Conservation (phyloP, 2,888 invertebrate species). For the Panopea generosa region DNA sequence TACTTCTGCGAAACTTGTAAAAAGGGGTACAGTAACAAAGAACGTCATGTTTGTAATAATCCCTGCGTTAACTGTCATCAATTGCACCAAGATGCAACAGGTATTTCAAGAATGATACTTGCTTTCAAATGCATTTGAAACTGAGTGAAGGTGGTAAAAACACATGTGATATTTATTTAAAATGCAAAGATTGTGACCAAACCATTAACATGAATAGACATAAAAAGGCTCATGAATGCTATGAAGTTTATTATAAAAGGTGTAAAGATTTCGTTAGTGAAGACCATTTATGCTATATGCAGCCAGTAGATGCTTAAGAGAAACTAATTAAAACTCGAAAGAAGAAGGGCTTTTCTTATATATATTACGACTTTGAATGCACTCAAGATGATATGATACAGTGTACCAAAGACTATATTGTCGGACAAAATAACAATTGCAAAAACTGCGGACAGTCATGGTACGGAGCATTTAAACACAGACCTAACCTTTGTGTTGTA, state of each 20-base stretch:
- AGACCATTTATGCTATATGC: conserved; percentile 49
- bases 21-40: conserved; percentile 32
- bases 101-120: conserved; percentile 18
- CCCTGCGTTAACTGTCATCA: conserved; percentile 28
- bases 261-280: conserved; percentile 37
- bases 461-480: conserved; percentile 34
- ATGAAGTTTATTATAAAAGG: conserved; percentile 34
- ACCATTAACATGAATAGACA: conserved; percentile 16
- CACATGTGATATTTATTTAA: conserved; percentile 33
- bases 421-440: background rate
- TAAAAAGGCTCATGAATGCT: conserved; percentile 27
- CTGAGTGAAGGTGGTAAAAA: conserved; percentile 8
- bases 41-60: conserved; percentile 37
- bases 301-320: conserved; percentile 15
- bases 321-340: background rate
- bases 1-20: conserved; percentile 42
- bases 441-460: conserved; percentile 24
- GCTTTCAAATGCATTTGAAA: conserved; percentile 25
- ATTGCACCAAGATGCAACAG: conserved; percentile 26
- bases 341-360: conserved; percentile 13
- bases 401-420: conserved; percentile 25
- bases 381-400: conserved; percentile 30
- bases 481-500: conserved; percentile 42
- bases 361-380: conserved; percentile 53
- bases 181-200: conserved; percentile 35